phyloP scores from a whole-genome alignment of 2,888 invertebrate species.

The Caenorhabditis imperialis region DNA sequence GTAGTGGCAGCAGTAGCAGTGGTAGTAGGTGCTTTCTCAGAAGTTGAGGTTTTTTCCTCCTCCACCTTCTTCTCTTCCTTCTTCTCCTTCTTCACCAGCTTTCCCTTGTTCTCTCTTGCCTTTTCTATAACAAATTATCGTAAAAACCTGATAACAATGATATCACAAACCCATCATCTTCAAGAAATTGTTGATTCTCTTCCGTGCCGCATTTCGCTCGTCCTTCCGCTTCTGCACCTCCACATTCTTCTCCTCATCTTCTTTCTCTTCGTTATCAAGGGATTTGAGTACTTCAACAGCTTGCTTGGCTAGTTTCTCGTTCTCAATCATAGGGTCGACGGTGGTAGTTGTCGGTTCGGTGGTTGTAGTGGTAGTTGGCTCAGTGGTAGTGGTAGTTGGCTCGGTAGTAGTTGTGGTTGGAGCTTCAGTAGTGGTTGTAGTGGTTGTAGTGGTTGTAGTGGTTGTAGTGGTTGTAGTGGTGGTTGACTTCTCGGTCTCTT shows the following conservation, averaged over 20 bases:
- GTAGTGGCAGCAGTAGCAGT: constrained; percentile 15
- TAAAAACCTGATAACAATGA: background rate
- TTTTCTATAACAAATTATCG: constrained; percentile 23
- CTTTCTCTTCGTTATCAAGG: constrained; percentile 46
- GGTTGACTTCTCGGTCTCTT: constrained; percentile 1
- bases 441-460: constrained; percentile 4
- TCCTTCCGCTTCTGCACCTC: constrained; percentile 48
- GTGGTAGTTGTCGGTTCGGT: constrained; percentile 49
- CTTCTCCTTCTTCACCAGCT: constrained; percentile 7
- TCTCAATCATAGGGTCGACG: constrained; percentile 27
- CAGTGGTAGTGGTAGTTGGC: constrained; percentile 23
- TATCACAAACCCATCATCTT: constrained; percentile 47
- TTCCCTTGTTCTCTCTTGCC: constrained; percentile 30
- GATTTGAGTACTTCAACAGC: constrained; percentile 52
- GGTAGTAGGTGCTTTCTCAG: constrained; percentile 20
- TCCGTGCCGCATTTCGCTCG: constrained; percentile 46
- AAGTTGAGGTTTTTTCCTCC: constrained; percentile 3
- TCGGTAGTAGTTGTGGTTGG: constrained; percentile 21
- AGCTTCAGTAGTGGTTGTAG: constrained; percentile 29
- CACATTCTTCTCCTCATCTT: constrained; percentile 45
- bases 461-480: constrained; percentile 5
- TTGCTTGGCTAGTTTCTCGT: constrained; percentile 42
- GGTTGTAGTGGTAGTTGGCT: constrained; percentile 37
- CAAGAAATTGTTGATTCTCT: constrained; percentile 47
- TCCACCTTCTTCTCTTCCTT: constrained; percentile 10